Evolutionary conservation across 1,140 invertebrate genomes (phyloP), one percentile per base, ranked within the genome.

Genomic region (Luehdorfia chinensis): DNA sequence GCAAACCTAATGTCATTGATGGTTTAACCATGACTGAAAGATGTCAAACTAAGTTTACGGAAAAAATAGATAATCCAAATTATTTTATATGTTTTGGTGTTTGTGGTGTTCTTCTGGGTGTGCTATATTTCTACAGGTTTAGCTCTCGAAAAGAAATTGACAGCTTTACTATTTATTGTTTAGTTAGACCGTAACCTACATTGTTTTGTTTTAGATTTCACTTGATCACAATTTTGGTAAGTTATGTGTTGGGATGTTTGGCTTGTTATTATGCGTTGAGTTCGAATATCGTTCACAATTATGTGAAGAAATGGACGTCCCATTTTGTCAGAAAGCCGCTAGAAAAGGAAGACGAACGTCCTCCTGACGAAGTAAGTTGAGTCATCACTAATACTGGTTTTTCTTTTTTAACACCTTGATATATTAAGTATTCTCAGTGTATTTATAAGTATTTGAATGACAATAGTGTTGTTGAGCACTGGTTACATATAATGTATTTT

Each of bases 21-120:
- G 65, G 57, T 56, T 49, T 69, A 80, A 68, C 75, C 81, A 85
- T 85, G 81, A 85, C 75, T 78, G 81, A 85, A 81, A 80, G 78
- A 83, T 83, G 81, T 85, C 81, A 85, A 72, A 76, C 57, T 45
- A 72, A 79, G 70, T 75, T 79, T 70, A 64, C 54, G 69, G 67
- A 75, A 60, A 78, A 79, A 70, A 72, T 73, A 75, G 64, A 74
- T 70, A 81, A 79, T 78, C 67, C 62, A 72, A 83, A 79, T 75
- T 79, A 74, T 76, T 66, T 79, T 74, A 74, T 85, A 76, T 81
- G 60, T 60, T 50, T 66, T 47, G 71, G 72, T 65, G 66, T 79
- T 63, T 33, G 73, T 50, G 68, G 70, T 43, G 67, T 61, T 54
- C 69, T 76, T 13, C 43, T 79, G 48, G 72, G 66, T 51, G 62